Conservation (phyloP, 2,888 invertebrate species). For the Melanostoma scalare region DNA sequence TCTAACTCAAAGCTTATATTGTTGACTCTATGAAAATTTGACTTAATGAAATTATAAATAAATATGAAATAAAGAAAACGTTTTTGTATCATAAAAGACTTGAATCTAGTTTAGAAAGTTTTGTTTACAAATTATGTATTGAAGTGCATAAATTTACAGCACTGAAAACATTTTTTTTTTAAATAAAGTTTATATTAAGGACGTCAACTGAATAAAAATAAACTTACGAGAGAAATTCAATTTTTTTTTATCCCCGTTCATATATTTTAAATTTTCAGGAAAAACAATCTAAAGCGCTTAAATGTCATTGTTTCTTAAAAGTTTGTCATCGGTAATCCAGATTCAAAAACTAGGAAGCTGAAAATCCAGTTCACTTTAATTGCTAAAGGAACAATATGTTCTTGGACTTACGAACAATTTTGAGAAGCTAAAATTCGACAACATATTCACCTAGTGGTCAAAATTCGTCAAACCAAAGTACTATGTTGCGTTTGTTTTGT, state of each 20-base stretch:
- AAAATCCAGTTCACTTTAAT: neutral
- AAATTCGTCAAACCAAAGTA: no score
- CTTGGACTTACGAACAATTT: no score
- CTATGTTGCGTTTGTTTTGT: no score
- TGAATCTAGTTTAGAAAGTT: conserved; percentile 52
- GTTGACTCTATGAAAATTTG: conserved; percentile 53
- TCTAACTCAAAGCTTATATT: conserved; percentile 51
- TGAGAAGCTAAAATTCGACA: no score
- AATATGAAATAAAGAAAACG: conserved; percentile 30
- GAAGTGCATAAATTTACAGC: conserved; percentile 42
- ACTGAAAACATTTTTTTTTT: neutral
- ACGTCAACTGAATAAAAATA: conserved; percentile 61
- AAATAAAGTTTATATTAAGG: neutral
- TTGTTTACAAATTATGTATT: conserved; percentile 48
- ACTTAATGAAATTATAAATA: conserved; percentile 19
- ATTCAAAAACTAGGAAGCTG: no score
- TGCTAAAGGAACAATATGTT: no score
- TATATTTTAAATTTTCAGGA: no score
- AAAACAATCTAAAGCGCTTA: no score
- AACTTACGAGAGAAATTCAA: conserved; percentile 19
- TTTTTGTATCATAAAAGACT: conserved; percentile 55
- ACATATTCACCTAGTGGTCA: no score
- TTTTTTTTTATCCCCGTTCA: neutral
- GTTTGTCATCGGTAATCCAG: no score
- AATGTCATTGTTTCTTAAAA: no score